A percentile compares a stretch with the other conserved stretches of the same genome.
These are phyloP conservation scores for Rhinopithecus roxellana DNA, from an alignment of 2,113 vertebrate species.

Conservation along the genomic window DNA sequence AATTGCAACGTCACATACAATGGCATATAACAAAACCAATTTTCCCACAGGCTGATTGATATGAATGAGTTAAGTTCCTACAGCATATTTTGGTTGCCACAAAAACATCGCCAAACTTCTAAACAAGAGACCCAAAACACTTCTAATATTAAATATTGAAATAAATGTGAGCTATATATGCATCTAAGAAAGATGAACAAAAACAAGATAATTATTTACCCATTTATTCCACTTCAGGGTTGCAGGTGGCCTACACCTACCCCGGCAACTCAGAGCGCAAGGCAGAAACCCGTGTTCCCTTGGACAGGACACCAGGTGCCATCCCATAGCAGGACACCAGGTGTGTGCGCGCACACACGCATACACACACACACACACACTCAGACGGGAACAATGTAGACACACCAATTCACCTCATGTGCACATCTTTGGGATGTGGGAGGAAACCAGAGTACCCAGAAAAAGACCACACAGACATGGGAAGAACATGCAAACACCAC, in stretches of 20 bases:
- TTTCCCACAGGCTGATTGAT: neutral
- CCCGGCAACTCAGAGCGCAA: neutral
- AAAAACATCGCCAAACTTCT: neutral
- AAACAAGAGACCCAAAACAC: neutral
- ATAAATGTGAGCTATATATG: neutral
- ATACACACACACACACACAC: neutral
- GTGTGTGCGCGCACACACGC: rapidly evolving
- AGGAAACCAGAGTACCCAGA: neutral
- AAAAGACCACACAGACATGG: neutral
- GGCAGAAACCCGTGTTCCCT: neutral
- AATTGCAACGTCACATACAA: neutral
- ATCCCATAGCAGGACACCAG: neutral
- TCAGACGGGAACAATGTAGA: neutral
- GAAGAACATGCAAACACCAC: no score
- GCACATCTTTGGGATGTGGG: neutral
- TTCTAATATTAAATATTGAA: neutral
- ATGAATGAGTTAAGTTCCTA: neutral
- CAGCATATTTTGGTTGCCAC: neutral
- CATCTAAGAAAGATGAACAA: neutral
- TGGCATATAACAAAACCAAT: neutral
- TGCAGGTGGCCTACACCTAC: neutral
- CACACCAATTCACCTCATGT: neutral
- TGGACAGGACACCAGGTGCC: neutral
- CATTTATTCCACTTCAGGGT: neutral
- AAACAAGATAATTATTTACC: neutral